Conservation (phyloP, 2,888 invertebrate species). For the Drosophila mettleri region DNA sequence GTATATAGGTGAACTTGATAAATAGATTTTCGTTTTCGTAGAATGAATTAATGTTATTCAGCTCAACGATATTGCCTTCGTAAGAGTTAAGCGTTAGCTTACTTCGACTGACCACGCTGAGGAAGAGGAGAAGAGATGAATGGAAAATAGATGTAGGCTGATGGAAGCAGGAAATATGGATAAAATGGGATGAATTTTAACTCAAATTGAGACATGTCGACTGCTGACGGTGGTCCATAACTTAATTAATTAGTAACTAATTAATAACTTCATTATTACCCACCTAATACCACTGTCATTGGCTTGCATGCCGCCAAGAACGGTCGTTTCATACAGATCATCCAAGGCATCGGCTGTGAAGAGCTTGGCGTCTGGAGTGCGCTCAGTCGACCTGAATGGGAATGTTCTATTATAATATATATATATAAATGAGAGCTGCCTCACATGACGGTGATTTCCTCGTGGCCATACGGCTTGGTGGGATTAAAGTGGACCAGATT, state of each 20-base stretch:
- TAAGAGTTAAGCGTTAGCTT: constrained; percentile 46
- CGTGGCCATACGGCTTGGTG: constrained; percentile 1
- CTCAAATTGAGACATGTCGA: not conserved
- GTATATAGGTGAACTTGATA: constrained; percentile 48
- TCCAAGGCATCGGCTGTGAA: constrained; percentile 57
- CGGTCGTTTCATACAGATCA: constrained; percentile 46
- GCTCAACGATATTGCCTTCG: constrained; percentile 27
- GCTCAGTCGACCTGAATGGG: constrained; percentile 48
- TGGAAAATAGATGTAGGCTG: not conserved
- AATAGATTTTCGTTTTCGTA: constrained; percentile 46
- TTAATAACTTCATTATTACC: no score
- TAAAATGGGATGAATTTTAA: no score
- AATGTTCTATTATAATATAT: not conserved
- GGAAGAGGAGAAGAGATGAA: not conserved
- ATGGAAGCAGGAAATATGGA: no score
- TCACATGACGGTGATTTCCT: constrained; percentile 53
- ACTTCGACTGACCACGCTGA: constrained; percentile 50
- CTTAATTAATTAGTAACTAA: no score
- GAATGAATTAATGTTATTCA: constrained; percentile 25
- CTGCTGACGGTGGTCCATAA: no score
- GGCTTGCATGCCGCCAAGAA: constrained; percentile 58
- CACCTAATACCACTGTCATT: constrained; percentile 55
- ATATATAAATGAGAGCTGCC: constrained; percentile 6
- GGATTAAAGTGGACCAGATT: constrained; percentile 65
- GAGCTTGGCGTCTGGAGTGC: constrained; percentile 38